Evolutionary conservation across 2,797 vertebrate species (phyloP).

Genomic region (Enteromius mattozi): DNA sequence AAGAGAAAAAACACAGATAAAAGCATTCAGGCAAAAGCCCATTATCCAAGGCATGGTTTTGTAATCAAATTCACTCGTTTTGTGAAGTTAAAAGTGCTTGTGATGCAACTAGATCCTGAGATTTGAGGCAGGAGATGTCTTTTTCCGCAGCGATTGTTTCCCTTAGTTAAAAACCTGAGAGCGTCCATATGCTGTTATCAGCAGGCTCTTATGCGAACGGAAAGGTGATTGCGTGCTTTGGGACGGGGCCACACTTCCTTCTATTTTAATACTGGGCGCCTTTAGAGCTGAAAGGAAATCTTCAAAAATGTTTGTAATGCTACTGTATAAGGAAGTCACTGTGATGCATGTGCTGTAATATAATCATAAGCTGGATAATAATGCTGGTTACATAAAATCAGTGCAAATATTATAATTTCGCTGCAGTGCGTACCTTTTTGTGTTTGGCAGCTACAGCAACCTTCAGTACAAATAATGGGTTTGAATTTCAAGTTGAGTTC

Average conservation of each 20-base stretch:
- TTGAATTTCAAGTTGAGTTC: neutral
- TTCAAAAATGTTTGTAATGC: neutral
- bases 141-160: neutral
- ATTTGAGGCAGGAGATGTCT: neutral
- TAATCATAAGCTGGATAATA: neutral
- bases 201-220: conserved; percentile 73
- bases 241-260: conserved; percentile 73
- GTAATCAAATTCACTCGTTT: neutral
- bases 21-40: neutral
- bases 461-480: neutral
- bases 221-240: conserved; percentile 70
- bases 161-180: conserved; percentile 50
- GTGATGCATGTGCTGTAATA: neutral
- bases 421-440: neutral
- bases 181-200: conserved; percentile 61
- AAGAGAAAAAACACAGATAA: conserved; percentile 17
- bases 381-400: neutral
- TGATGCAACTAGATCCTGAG: neutral
- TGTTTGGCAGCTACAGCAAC: neutral
- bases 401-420: neutral
- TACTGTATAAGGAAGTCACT: neutral
- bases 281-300: conserved; percentile 15
- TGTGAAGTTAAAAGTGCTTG: conserved; percentile 1
- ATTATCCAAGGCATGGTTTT: neutral
- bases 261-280: conserved; percentile 65